Evolutionary conservation across 2,113 vertebrate species (phyloP), one percentile per base, ranked within the genome.

Genomic region (Spilogale gracilis): DNA sequence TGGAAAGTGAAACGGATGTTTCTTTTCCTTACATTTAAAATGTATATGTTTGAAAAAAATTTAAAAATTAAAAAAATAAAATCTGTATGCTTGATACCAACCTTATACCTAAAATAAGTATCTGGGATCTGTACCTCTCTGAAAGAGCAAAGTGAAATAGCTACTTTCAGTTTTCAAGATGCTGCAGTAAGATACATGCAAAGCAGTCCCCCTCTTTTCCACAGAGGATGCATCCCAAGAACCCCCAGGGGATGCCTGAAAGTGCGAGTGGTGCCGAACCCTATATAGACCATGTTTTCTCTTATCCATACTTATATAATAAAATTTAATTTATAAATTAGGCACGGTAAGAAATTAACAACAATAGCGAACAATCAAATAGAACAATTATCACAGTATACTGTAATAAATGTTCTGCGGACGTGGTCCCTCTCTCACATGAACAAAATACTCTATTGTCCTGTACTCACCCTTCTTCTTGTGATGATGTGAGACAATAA

Each of bases 141-240:
- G 76, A 78, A 96, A 93, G 23, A 63, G 27, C 16, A 38, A 94
- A 84, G 30, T 85, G 32, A 94, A 92, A 60, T 3, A 48, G 25
- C 16, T 79, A 21, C 56, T 65, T 83, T 91, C 43, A 50, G 38
- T 96, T 94, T 96, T 95, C 50, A 94, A 98, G 92, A 48, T 43
- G 54, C 21, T 91, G 21, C 91, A 3, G 8, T 60, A 96, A 96
- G 52, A 80, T 60, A 76, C 18, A 27, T 3, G 9, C 0, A 54
- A 0, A n/a, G 17, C 0, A 4, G 48, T 76, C 76, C 9, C 74
- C 27, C 76, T 50, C 30, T 79, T 20, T 20, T 79, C 17, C 50
- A 79, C 1, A 32, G 50, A 30, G 17, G 30, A 20, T 54, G 50
- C 27, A 54, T 20, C 50, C 50, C 50, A 79, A 79, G 63, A 38